phyloP scores from a whole-genome alignment of 2,797 vertebrate species.

The Clarias laeviceps region DNA sequence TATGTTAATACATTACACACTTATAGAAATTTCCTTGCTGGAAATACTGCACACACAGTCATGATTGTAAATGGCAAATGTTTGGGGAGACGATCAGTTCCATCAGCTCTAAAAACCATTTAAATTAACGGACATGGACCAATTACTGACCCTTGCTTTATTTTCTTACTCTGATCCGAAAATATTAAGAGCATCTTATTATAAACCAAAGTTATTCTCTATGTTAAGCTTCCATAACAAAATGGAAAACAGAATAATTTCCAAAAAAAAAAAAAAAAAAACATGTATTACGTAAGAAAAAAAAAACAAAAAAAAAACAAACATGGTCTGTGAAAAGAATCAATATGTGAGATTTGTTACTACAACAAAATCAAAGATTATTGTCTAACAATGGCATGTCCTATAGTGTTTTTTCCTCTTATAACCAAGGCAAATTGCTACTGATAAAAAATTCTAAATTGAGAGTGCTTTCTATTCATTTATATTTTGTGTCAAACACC shows the following conservation, averaged over 20 bases:
- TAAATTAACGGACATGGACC: background rate
- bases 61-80: background rate
- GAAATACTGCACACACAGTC: background rate
- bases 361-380: too few species aligned
- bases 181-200: background rate
- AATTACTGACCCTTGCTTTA: background rate
- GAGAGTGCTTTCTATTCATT: background rate
- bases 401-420: background rate
- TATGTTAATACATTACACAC: background rate
- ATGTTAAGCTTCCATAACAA: background rate
- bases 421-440: background rate
- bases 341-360: background rate
- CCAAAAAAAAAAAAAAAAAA: background rate
- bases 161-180: slow-evolving; percentile 5
- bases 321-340: background rate
- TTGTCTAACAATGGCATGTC: background rate
- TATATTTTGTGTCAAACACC: background rate
- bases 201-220: background rate
- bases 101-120: slow-evolving; percentile 9
- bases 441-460: background rate
- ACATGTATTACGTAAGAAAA: background rate
- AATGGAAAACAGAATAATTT: background rate
- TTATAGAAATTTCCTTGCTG: background rate
- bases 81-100: background rate
- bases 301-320: background rate